Evolutionary conservation across 2,113 vertebrate genomes (phyloP).

Genomic region (Sphaerodactylus townsendi): DNA sequence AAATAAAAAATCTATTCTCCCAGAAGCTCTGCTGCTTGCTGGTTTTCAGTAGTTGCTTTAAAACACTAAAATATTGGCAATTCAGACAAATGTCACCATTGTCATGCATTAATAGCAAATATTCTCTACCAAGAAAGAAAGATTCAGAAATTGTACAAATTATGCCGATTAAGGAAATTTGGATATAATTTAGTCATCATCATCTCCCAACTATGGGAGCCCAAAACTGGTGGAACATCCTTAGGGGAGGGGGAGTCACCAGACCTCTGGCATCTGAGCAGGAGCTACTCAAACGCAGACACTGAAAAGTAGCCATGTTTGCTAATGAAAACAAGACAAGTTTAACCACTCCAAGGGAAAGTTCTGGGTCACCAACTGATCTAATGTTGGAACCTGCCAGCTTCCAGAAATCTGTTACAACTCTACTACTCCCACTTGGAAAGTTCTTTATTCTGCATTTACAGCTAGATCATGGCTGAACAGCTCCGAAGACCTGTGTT

Average conservation of each 20-base stretch:
- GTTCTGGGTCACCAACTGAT: neutral
- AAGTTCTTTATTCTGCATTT: neutral
- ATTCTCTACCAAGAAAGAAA: neutral
- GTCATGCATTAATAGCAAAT: neutral
- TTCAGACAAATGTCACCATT: neutral
- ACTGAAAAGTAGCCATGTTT: no score
- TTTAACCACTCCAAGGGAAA: no score
- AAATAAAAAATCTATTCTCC: neutral
- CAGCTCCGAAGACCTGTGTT: neutral
- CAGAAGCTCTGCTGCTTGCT: neutral
- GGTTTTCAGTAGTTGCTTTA: neutral
- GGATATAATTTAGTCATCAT: no score
- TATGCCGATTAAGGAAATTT: no score
- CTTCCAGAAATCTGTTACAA: neutral
- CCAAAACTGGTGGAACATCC: no score
- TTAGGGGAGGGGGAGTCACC: no score
- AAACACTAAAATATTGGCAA: neutral
- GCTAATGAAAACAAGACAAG: no score
- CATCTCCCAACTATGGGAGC: no score
- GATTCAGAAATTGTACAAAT: no score
- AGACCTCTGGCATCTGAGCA: no score
- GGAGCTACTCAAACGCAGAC: no score
- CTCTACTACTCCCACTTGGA: no score
- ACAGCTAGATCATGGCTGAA: neutral
- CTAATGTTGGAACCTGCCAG: neutral